Evolutionary conservation across 2,797 vertebrate species (phyloP), one percentile per base, ranked within the genome.

Genomic region (Vultur gryphus): DNA sequence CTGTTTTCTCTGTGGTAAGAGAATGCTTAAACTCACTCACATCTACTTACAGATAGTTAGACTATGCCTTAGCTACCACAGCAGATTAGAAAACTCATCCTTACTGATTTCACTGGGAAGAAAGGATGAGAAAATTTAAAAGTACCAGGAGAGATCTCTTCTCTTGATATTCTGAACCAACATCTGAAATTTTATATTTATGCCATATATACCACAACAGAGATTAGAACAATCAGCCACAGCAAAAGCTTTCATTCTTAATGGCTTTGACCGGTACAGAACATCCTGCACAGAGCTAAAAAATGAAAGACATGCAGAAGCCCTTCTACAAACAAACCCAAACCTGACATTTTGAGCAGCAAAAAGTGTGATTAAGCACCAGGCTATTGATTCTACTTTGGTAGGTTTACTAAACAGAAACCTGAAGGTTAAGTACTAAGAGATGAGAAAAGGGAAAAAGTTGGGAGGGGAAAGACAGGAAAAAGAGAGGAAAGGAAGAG

Each of bases 321-420:
- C 76, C 64, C 54, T 96, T 96, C 85, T 75, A 84, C 93, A 96
- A 96, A 95, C 92, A 93, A 97, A 95, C 71, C 76, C 76, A 95
- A 95, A 95, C 84, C 76, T 93, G 92, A 96, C 93, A 97, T 95
- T 96, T 92, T 61, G 84, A 91, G 87, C 91, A 91, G 95, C 76
- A 96, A 92, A 94, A 93, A 72, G 69, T 72, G 69, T 84, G 93
- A 94, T 94, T 96, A 96, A 93, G 89, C 76, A 94, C 62, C 73
- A 64, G 64, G n/a, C 62, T 93, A 95, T 93, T 91, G 95, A 97
- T 95, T 95, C 91, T 93, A 19, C 89, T 90, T 95, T 35, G 59
- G 82, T 76, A 69, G 76, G 92, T 96, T 96, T 96, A 96, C 96
- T 90, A 95, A 97, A 92, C 79, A 94, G 82, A 93, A 90, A 77